Percentiles rank a stretch among this genome's conserved stretches.
These are phyloP conservation scores for Ramphastos sulfuratus DNA, from an alignment of 2,113 vertebrate species.

Conservation along the genomic window DNA sequence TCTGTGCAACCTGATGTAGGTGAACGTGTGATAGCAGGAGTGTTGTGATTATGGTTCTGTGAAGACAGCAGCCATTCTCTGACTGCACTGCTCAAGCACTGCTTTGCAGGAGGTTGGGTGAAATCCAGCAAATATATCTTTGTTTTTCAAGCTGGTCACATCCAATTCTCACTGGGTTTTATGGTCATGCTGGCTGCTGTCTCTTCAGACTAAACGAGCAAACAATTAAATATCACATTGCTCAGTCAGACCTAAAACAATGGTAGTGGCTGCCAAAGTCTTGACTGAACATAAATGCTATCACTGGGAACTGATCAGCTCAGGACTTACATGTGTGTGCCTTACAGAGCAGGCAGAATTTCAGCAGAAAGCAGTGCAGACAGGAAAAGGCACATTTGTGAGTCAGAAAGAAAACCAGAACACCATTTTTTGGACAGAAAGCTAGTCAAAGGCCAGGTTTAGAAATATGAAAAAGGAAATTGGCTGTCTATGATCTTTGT, in stretches of 20 bases:
- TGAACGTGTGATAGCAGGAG: too few species aligned
- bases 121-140: slow-evolving; percentile 9
- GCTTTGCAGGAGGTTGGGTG: background rate
- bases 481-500: background rate
- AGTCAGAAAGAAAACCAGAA: background rate
- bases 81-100: background rate
- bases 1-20: too few species aligned
- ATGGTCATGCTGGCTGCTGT: slow-evolving; percentile 24
- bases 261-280: slow-evolving; percentile 13
- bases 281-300: slow-evolving; percentile 18
- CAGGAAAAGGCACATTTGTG: background rate
- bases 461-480: background rate
- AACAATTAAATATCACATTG: slow-evolving; percentile 46
- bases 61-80: background rate
- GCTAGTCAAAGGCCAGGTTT: background rate
- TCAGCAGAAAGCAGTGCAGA: background rate
- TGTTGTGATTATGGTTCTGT: too few species aligned
- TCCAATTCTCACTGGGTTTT: slow-evolving; percentile 25
- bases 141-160: slow-evolving; percentile 33
- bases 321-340: background rate
- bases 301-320: slow-evolving; percentile 37
- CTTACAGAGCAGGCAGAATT: background rate
- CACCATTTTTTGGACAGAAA: background rate
- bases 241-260: slow-evolving; percentile 50
- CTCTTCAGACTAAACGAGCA: slow-evolving; percentile 43